phyloP scores from a whole-genome alignment of 2,113 vertebrate genomes.

The Elephas maximus region DNA sequence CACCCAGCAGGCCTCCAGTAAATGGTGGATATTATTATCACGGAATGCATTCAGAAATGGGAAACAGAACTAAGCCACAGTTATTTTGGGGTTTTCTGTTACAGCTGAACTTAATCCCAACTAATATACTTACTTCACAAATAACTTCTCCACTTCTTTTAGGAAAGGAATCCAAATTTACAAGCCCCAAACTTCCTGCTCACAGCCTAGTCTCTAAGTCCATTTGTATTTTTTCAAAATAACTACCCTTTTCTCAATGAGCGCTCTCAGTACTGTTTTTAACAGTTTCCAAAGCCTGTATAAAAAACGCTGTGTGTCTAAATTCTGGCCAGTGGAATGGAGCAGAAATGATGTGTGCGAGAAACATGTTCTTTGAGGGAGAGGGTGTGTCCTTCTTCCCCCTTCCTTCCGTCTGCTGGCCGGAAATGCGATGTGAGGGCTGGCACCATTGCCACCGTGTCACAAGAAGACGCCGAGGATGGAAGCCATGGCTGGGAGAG shows the following conservation, averaged over 20 bases:
- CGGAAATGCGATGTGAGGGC: not conserved
- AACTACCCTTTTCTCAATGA: not conserved
- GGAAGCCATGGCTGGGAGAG: not conserved
- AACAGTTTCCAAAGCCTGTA: not conserved
- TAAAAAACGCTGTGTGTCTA: not conserved
- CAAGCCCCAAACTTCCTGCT: constrained; percentile 47
- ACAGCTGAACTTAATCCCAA: constrained; percentile 34
- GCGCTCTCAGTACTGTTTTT: not conserved
- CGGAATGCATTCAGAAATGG: not conserved
- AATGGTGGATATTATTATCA: not conserved
- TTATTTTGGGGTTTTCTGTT: constrained; percentile 5
- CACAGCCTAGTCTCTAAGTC: not conserved
- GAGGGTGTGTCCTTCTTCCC: too few species aligned
- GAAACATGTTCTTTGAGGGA: not conserved
- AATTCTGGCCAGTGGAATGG: not conserved
- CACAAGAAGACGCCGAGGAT: not conserved
- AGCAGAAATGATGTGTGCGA: not conserved
- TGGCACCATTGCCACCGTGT: accelerated
- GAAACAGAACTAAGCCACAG: not conserved
- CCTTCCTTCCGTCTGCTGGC: not conserved
- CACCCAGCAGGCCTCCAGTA: not conserved
- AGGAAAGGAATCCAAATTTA: constrained; percentile 44
- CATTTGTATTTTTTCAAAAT: constrained; percentile 52
- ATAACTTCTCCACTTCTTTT: constrained; percentile 3
- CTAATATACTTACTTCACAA: constrained; percentile 18